Evolutionary conservation across 2,113 vertebrate genomes (phyloP), one percentile per base, ranked within the genome.

Genomic region (Macquaria australasica): DNA sequence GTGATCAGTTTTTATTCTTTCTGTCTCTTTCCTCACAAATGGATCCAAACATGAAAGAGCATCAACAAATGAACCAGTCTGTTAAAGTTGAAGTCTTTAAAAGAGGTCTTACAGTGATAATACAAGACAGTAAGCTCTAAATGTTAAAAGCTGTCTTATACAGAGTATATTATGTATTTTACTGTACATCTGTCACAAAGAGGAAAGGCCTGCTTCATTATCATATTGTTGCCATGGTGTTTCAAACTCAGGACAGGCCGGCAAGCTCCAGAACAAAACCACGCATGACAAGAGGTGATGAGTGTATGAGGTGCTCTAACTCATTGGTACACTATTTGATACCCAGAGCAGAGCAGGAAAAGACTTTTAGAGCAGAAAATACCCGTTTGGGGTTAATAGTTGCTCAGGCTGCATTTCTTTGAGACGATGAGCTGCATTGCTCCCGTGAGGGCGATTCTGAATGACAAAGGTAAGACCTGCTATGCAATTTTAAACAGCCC

Each of bases 211-310:
- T 85, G 31, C 80, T 87, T 87, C 86, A 93, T 93, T 94, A 91
- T 87, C 91, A 93, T 92, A 93, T 88, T 90, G 93, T 94, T 93
- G 88, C 91, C 91, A 94, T 94, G 90, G 86, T 37, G 23, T 50
- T 83, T 76, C 85, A 93, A 93, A 91, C 90, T 89, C 79, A 51
- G 77, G 74, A 51, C 71, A 55, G 55, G 55, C 6, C 45, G 70
- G 50, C 41, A 43, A 25, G 56, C 25, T 73, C 74, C 59, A 18
- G 71, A 63, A 43, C 68, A 23, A 43, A 84, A 82, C 41, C 86
- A 58, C 23, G 59, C 83, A 58, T 76, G 76, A 86, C 73, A 78
- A 62, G 55, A 81, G 81, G 89, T 75, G 78, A 76, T 82, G 82
- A 77, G 81, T 59, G 56, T 51, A 53, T 43, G 41, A 82, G 53